Evolutionary conservation across 2,797 vertebrate genomes (phyloP).

Genomic region (Lacerta viridis): DNA sequence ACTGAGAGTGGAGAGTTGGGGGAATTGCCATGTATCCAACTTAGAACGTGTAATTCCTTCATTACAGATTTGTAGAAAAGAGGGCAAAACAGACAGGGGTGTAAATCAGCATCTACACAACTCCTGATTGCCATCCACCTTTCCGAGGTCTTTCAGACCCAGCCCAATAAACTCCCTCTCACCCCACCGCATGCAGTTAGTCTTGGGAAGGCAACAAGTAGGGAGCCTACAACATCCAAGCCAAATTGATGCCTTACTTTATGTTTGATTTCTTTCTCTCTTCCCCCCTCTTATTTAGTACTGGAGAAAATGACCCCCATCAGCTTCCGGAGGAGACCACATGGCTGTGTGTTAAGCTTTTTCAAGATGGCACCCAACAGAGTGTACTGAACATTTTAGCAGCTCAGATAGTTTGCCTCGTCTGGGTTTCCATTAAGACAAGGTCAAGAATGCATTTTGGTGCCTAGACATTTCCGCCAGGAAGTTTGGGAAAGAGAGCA

Average conservation of each 20-base stretch:
- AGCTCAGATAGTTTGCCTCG: not conserved
- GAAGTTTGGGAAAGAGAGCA: not conserved
- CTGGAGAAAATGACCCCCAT: slow-evolving; percentile 82
- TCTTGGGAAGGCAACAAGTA: not conserved
- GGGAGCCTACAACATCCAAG: slow-evolving; percentile 41
- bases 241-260: slow-evolving; percentile 50
- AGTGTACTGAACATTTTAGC: slow-evolving; percentile 38
- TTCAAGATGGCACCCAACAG: slow-evolving; percentile 19
- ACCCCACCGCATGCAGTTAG: not conserved
- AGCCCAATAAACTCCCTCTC: not conserved
- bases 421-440: not conserved
- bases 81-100: too few relatives aligned
- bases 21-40: not conserved
- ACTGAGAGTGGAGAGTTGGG: not conserved
- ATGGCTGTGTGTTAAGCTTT: slow-evolving; percentile 31
- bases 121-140: not conserved
- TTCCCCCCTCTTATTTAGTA: slow-evolving; percentile 70
- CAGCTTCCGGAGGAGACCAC: not conserved
- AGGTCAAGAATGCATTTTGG: not conserved
- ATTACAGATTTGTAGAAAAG: too few relatives aligned
- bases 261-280: slow-evolving; percentile 60
- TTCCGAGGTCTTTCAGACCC: too few relatives aligned
- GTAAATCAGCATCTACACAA: too few relatives aligned
- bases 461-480: not conserved
- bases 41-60: too few relatives aligned